Evolutionary conservation across 2,888 invertebrate genomes (phyloP).

Genomic region (Rhingia rostrata): DNA sequence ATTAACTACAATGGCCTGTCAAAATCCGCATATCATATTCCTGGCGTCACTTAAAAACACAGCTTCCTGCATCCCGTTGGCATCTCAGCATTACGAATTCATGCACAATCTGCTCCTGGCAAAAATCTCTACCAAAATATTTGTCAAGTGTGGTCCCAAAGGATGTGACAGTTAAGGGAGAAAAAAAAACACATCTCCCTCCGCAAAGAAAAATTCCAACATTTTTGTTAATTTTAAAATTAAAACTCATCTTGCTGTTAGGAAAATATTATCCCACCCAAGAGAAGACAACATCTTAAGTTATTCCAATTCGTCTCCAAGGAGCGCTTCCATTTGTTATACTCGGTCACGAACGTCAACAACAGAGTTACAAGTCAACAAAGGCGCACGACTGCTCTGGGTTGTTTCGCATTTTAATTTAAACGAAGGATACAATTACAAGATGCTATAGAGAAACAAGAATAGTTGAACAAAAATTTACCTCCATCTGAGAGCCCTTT

Average conservation of each 20-base stretch:
- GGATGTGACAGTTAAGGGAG: neutral
- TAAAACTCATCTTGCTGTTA: neutral
- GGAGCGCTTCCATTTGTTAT: neutral
- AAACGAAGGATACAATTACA: no score
- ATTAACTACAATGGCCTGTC: no score
- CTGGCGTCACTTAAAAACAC: no score
- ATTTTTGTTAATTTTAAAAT: slow-evolving; percentile 13
- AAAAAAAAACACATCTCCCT: neutral
- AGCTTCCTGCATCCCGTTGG: no score
- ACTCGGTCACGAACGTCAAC: slow-evolving; percentile 2
- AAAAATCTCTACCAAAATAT: neutral
- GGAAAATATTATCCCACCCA: neutral
- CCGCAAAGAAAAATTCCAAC: slow-evolving; percentile 8
- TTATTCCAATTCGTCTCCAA: neutral
- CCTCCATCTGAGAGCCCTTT: slow-evolving; percentile 83
- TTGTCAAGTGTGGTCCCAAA: slow-evolving; percentile 6
- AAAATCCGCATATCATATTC: no score
- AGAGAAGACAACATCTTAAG: neutral
- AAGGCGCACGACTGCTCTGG: no score
- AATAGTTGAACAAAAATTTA: slow-evolving; percentile 75
- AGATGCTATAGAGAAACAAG: no score
- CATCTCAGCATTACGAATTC: no score
- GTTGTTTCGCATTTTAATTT: no score
- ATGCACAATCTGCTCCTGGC: neutral
- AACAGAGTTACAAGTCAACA: slow-evolving; percentile 4